Evolutionary conservation across 2,113 vertebrate genomes (phyloP).

Genomic region (Puffinus mauretanicus): DNA sequence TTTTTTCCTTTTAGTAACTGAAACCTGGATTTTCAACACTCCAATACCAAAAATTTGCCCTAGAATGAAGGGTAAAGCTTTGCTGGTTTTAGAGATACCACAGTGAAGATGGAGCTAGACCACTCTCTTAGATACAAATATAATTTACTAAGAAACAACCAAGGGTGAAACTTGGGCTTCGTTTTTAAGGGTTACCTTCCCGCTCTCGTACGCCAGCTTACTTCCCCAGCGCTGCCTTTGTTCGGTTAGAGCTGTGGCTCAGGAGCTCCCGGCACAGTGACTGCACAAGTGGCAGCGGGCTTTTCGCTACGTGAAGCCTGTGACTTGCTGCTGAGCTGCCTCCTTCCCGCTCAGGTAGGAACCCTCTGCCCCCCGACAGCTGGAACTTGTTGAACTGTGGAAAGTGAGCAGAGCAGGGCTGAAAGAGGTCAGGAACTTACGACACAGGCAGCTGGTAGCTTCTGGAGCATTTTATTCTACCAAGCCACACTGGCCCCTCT

Average conservation of each 20-base stretch:
- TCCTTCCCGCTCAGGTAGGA: background rate
- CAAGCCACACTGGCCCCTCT: background rate
- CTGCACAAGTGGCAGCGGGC: background rate
- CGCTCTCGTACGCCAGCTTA: fast-evolving
- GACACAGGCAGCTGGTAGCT: background rate
- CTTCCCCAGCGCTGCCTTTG: background rate
- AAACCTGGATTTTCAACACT: background rate
- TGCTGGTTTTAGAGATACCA: background rate
- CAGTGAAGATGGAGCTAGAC: background rate
- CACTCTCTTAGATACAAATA: background rate
- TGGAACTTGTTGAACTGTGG: background rate
- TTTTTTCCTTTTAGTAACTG: background rate
- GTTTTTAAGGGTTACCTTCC: background rate
- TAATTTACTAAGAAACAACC: background rate
- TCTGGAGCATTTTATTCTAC: background rate
- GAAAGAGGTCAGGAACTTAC: background rate
- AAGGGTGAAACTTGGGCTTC: background rate
- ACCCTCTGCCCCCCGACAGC: background rate
- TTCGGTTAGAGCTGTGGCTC: background rate
- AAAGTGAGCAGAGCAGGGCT: background rate
- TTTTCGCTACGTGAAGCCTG: background rate
- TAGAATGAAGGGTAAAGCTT: background rate
- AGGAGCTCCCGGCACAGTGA: background rate
- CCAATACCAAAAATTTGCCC: background rate
- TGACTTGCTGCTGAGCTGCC: background rate